phyloP scores from a whole-genome alignment of 2,888 invertebrate species.

The Orthonevra nobilis region DNA sequence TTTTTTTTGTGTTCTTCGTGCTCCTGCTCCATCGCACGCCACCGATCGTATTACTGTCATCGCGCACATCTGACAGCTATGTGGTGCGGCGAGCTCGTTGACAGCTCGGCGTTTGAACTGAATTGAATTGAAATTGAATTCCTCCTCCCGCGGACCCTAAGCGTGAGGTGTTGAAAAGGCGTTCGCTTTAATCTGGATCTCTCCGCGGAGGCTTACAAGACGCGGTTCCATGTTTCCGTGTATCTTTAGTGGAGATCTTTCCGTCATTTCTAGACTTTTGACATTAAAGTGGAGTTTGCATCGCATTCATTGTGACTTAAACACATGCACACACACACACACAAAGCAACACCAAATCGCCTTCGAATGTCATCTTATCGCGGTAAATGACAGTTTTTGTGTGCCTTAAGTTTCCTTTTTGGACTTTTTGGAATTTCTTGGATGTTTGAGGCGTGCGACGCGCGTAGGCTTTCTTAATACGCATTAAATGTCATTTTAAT shows the following conservation, averaged over 20 bases:
- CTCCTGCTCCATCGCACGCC: constrained; percentile 24
- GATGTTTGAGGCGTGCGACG: constrained; percentile 20
- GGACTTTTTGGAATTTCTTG: too few species aligned
- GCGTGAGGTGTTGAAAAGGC: constrained; percentile 56
- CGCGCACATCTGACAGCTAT: constrained; percentile 35
- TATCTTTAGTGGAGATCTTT: constrained; percentile 36
- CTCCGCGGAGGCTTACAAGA: constrained; percentile 21
- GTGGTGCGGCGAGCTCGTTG: constrained; percentile 33
- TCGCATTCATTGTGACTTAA: constrained; percentile 54
- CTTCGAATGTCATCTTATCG: constrained; percentile 66
- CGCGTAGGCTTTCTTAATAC: constrained; percentile 68
- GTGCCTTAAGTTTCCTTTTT: not conserved
- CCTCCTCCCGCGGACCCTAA: too few species aligned
- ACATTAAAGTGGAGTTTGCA: constrained; percentile 40
- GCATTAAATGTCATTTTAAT: constrained; percentile 70
- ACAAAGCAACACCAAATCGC: constrained; percentile 24
- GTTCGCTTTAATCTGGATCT: constrained; percentile 40
- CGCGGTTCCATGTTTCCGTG: constrained; percentile 25
- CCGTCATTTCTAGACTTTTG: constrained; percentile 45
- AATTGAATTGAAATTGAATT: too few species aligned
- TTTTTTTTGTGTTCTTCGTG: constrained; percentile 11
- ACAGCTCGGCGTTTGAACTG: constrained; percentile 47
- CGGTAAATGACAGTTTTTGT: constrained; percentile 53
- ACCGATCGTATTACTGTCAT: constrained; percentile 66
- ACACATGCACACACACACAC: constrained; percentile 17